Base-by-base conservation (phyloP, 2,113 vertebrate genomes). In the Coptodon rendalli region DNA sequence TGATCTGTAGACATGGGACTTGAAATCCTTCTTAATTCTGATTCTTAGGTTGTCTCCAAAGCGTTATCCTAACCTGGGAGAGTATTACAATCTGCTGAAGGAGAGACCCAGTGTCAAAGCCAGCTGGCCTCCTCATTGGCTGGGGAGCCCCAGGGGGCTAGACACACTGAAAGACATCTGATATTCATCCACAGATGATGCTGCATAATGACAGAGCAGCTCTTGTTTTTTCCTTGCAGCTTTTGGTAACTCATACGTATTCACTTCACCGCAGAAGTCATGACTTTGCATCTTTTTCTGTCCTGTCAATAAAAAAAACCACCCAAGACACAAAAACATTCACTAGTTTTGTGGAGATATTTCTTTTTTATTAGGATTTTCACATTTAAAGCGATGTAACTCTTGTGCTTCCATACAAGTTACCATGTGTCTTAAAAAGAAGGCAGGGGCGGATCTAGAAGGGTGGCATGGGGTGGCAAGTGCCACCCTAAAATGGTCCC, bases 91-190 rank as follows among this genome's bases (percentile, higher is more conserved):
- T 19, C 54, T 90, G 88, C 3, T 97, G 93, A 96, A 95, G 91
- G 93, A 95, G 4, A 91, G 96, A 2, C 95, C 96, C 71, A 96
- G 96, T 66, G 29, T 96, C 57, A 94, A 94, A 80, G 92, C 93
- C 85, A 93, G 93, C 61, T 96, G 96, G 96, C 96, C 96, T 19
- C 95, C 96, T 71, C 94, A 95, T 63, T 97, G 96, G 96, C 78
- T 87, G 84, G 95, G 96, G 71, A 90, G 90, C 56, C 91, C 93
- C 3, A 80, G 91, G 24, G 92, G 22, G 22, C 27, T 29, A 52
- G 48, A 52, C 5, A 1, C 86, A 0, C 93, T 97, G 40, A 95
- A 93, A 83, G 96, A 96, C 34, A 5, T 95, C 24, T 97, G 88
- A 95, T 27, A 45, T 45, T 27, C 40, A 17, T 12, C 2, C 22